Percentiles rank a stretch among this genome's conserved stretches.
Conservation (phyloP, 2,888 invertebrate genomes). For the Keiferia lycopersicella region DNA sequence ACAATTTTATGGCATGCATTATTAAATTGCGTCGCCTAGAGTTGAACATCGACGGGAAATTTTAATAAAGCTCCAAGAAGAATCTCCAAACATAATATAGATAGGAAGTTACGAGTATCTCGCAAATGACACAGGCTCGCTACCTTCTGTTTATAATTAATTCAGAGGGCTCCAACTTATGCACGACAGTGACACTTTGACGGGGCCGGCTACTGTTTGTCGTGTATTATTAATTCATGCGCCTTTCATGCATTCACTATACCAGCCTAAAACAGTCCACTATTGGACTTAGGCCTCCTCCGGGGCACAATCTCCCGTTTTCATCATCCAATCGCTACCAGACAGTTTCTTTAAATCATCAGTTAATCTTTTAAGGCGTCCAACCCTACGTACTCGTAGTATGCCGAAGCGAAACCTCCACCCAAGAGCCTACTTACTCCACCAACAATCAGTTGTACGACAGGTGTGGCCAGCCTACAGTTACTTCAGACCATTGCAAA, state of each 20-base stretch:
- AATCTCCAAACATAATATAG: slow-evolving; percentile 13
- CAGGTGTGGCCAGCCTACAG: too few species aligned
- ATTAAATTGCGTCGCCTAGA: slow-evolving; percentile 51
- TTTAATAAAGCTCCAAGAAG: slow-evolving; percentile 50
- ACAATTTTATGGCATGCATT: slow-evolving; percentile 56
- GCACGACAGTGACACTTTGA: slow-evolving; percentile 29
- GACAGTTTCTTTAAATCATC: too few species aligned
- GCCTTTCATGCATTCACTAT: background rate
- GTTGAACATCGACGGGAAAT: slow-evolving; percentile 49
- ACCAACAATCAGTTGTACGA: too few species aligned
- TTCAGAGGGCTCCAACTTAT: slow-evolving; percentile 48
- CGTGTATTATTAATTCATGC: slow-evolving; percentile 25
- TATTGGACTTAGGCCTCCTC: too few species aligned
- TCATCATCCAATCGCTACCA: too few species aligned
- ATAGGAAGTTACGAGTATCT: slow-evolving; percentile 24
- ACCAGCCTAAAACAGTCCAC: too few species aligned
- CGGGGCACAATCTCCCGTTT: too few species aligned
- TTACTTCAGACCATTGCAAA: too few species aligned
- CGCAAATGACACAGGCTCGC: slow-evolving; percentile 41
- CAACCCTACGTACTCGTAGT: too few species aligned
- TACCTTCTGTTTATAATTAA: slow-evolving; percentile 54
- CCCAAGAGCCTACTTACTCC: too few species aligned
- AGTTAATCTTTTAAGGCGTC: too few species aligned
- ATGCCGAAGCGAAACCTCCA: too few species aligned
- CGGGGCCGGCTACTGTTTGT: slow-evolving; percentile 33